These are phyloP conservation scores for Drosophila pseudotalamancana DNA, from an alignment of 2,888 invertebrate genomes.

Conservation along the genomic window DNA sequence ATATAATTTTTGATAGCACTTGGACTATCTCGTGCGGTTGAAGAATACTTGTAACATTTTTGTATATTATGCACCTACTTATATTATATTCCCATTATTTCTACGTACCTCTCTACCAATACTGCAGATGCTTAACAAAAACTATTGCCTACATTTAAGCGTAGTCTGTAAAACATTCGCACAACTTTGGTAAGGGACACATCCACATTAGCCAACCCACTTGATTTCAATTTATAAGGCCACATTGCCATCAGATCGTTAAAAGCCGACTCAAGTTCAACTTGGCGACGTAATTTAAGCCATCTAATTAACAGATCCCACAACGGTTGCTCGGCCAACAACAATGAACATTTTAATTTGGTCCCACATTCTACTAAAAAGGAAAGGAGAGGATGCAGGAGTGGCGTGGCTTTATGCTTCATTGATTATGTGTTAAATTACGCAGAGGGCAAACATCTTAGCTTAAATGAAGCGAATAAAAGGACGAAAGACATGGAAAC, in stretches of 20 bases:
- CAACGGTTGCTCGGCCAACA: constrained; percentile 13
- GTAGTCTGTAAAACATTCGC: constrained; percentile 3
- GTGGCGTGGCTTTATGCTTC: constrained; percentile 23
- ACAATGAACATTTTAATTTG: constrained; percentile 51
- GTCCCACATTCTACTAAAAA: constrained; percentile 28
- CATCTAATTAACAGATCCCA: constrained; percentile 65
- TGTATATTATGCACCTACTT: no score
- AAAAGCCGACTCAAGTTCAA: constrained; percentile 30
- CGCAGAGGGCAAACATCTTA: constrained; percentile 58
- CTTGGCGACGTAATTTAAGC: constrained; percentile 45
- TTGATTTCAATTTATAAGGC: constrained; percentile 25
- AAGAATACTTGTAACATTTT: no score
- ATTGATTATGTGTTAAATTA: constrained; percentile 78
- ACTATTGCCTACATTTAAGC: constrained; percentile 59
- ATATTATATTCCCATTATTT: no score
- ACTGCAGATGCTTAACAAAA: constrained; percentile 6
- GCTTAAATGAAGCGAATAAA: constrained; percentile 50
- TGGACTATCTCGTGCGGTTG: no score
- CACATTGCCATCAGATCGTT: constrained; percentile 10
- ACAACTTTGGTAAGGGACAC: not conserved
- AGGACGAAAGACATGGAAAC: constrained; percentile 7
- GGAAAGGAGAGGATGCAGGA: not conserved
- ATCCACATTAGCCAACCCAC: constrained; percentile 34
- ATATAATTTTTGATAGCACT: no score
- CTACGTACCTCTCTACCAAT: no score